Evolutionary conservation across 2,888 invertebrate species (phyloP).

Genomic region (Slavum lentiscoides): DNA sequence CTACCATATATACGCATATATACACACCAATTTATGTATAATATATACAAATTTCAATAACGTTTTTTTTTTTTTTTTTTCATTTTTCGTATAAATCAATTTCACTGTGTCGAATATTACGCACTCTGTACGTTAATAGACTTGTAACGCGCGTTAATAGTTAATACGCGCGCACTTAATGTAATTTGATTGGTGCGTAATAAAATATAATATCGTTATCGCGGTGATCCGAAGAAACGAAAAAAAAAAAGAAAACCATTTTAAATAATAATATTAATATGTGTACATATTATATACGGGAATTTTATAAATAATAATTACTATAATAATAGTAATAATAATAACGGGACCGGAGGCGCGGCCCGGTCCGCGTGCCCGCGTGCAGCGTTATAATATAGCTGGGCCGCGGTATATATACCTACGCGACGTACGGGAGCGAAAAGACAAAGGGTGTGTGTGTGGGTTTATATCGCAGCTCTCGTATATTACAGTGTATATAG

Average conservation of each 20-base stretch:
- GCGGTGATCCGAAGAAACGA: no score
- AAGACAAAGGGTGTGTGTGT: constrained; percentile 34
- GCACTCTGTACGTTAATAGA: no score
- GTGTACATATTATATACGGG: neutral
- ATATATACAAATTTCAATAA: no score
- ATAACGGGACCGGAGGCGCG: constrained; percentile 18
- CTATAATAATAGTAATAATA: neutral
- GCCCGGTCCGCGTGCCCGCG: no score
- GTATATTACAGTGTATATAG: neutral
- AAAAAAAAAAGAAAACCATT: constrained; percentile 5
- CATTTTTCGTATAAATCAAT: no score
- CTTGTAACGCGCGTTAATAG: no score
- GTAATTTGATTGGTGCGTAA: constrained; percentile 18
- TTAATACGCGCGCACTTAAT: neutral
- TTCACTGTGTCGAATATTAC: no score
- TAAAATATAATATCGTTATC: neutral
- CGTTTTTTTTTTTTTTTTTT: no score
- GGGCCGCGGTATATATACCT: no score
- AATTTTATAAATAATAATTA: constrained; percentile 47
- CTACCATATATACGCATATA: no score
- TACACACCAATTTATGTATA: no score
- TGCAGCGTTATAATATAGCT: no score
- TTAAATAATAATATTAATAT: constrained; percentile 3
- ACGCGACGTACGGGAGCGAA: constrained; percentile 23
- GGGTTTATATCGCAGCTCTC: neutral